A percentile compares a stretch with the other conserved stretches of the same genome.
Evolutionary conservation across 30 jellyfish, hydroid and myxozoan genomes (phyloP).

Genomic region (Phacellophora camtschatica): DNA sequence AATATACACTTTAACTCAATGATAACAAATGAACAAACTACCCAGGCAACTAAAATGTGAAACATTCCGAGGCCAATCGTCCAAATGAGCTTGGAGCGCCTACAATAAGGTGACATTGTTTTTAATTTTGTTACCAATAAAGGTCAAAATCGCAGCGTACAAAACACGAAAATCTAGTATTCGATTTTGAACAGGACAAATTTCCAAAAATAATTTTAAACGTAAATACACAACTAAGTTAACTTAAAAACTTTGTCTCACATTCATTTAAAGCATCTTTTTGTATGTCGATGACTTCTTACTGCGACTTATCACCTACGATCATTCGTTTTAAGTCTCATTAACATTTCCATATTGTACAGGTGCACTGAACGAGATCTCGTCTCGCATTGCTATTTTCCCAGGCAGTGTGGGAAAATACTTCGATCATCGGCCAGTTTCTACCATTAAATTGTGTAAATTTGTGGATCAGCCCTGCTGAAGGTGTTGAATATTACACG

Average conservation of each 20-base stretch:
- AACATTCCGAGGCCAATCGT: too few relatives aligned
- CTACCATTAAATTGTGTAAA: neutral
- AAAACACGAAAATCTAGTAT: too few relatives aligned
- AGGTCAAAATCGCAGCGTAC: too few relatives aligned
- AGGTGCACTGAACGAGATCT: slow-evolving; percentile 8
- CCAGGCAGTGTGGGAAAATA: slow-evolving; percentile 65
- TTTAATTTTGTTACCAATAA: too few relatives aligned
- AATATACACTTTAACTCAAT: too few relatives aligned
- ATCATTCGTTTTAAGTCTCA: neutral
- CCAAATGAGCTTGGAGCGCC: too few relatives aligned
- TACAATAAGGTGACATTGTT: too few relatives aligned
- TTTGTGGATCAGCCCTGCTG: neutral
- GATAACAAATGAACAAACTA: too few relatives aligned
- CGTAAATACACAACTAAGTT: too few relatives aligned
- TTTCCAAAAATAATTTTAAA: too few relatives aligned
- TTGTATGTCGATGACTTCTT: neutral
- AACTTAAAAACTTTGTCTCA: slow-evolving; percentile 32
- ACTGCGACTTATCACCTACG: slow-evolving; percentile 1
- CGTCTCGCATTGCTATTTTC: slow-evolving; percentile 47
- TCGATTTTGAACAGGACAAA: too few relatives aligned
- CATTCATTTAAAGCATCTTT: neutral
- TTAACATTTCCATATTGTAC: slow-evolving; percentile 22
- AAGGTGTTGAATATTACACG: slow-evolving; percentile 10
- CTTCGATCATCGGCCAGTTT: neutral
- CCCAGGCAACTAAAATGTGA: too few relatives aligned